A percentile compares a stretch with the other conserved stretches of the same genome.
Evolutionary conservation across 2,888 invertebrate genomes (phyloP).

Genomic region (Stenotaenia linearis): DNA sequence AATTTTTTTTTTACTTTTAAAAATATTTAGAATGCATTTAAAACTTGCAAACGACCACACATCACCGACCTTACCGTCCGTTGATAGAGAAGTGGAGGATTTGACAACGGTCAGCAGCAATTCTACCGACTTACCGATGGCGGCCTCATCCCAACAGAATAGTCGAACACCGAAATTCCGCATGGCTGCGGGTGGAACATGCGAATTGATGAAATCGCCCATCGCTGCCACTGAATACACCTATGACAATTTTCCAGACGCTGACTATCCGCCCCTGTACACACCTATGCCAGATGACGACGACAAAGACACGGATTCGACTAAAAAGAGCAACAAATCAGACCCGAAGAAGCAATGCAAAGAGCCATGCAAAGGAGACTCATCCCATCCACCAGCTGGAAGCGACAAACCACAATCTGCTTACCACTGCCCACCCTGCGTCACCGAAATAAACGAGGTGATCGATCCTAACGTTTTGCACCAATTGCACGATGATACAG

Average conservation of each 20-base stretch:
- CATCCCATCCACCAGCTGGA: background rate
- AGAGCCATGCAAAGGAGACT: background rate
- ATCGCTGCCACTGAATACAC: background rate
- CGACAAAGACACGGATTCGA: background rate
- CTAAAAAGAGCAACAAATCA: background rate
- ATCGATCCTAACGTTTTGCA: background rate
- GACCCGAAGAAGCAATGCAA: background rate
- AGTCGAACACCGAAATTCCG: background rate
- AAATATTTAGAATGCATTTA: background rate
- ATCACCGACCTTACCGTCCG: background rate
- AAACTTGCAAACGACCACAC: background rate
- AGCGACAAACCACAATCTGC: background rate
- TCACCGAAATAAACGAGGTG: background rate
- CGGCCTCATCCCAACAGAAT: background rate
- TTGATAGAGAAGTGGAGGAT: background rate
- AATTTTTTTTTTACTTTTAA: background rate
- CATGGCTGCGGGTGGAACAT: background rate
- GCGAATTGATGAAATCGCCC: background rate
- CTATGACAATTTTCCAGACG: background rate
- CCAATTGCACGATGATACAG: background rate
- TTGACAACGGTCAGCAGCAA: background rate
- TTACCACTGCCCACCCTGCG: background rate
- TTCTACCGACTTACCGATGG: background rate
- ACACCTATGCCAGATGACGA: background rate
- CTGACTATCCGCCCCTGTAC: background rate